These are phyloP conservation scores for Chrysolina americana DNA, from an alignment of 2,888 invertebrate species.

Conservation along the genomic window DNA sequence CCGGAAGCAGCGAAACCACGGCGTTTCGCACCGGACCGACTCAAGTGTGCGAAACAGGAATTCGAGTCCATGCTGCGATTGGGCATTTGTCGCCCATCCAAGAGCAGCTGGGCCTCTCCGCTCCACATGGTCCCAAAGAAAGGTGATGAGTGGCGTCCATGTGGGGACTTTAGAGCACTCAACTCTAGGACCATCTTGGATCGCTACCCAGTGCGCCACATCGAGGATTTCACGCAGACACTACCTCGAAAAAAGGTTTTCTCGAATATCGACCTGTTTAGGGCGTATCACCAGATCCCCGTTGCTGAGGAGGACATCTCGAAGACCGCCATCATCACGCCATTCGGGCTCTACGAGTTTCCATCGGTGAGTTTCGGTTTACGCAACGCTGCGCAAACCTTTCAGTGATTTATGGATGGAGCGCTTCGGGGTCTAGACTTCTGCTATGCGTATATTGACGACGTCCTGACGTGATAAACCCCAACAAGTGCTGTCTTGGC, in stretches of 20 bases:
- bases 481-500: too few species aligned
- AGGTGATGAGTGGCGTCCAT: constrained; percentile 56
- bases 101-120: too few species aligned
- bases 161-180: constrained; percentile 60
- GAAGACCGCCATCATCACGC: constrained; percentile 30
- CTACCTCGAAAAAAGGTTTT: constrained; percentile 56
- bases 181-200: constrained; percentile 58
- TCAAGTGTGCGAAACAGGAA: constrained; percentile 57
- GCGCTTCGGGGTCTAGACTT: constrained; percentile 62
- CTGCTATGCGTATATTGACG: constrained; percentile 59
- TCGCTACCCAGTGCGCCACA: constrained; percentile 57
- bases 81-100: constrained; percentile 56
- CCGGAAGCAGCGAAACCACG: constrained; percentile 57
- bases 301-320: constrained; percentile 9
- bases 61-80: constrained; percentile 59
- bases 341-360: constrained; percentile 54
- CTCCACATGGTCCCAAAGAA: too few species aligned
- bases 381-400: constrained; percentile 65
- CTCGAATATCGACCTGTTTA: constrained; percentile 54
- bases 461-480: constrained; percentile 50
- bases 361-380: constrained; percentile 63
- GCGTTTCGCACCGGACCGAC: constrained; percentile 57
- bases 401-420: constrained; percentile 62
- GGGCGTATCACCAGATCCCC: constrained; percentile 25
- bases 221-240: constrained; percentile 59